A percentile compares a stretch with the other conserved stretches of the same genome.
Evolutionary conservation across 2,113 vertebrate genomes (phyloP).

Genomic region (Misgurnus mizolepis): DNA sequence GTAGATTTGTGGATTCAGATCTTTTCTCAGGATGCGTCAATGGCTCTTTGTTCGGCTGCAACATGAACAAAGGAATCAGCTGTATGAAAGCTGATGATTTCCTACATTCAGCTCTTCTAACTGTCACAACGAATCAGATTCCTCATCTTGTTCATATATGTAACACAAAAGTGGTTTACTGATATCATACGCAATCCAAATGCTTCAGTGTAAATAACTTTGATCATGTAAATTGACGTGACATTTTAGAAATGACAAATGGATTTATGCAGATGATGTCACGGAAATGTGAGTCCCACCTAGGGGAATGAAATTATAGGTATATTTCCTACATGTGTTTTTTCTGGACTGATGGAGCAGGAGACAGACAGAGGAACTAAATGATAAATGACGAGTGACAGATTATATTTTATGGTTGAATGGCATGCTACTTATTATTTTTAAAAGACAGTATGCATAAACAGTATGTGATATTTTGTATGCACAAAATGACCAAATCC

Average conservation of each 20-base stretch:
- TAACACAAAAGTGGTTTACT: no score
- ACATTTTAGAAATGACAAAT: background rate
- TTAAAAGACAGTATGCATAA: background rate
- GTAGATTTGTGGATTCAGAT: slow-evolving; percentile 68
- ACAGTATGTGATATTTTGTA: background rate
- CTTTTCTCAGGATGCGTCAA: slow-evolving; percentile 60
- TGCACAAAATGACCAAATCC: background rate
- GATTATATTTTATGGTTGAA: background rate
- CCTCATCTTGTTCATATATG: no score
- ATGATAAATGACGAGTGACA: background rate
- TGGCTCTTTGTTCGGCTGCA: slow-evolving; percentile 64
- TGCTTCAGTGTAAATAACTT: no score
- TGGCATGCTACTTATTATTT: background rate
- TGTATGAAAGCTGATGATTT: slow-evolving; percentile 17
- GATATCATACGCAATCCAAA: no score
- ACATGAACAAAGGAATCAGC: slow-evolving; percentile 55
- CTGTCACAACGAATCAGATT: no score
- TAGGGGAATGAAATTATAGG: background rate
- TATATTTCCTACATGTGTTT: background rate
- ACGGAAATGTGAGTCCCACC: background rate
- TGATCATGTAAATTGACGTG: background rate
- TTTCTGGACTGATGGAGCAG: background rate
- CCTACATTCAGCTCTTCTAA: background rate
- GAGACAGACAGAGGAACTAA: background rate
- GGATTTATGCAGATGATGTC: background rate